Conservation (phyloP, 2,888 invertebrate genomes). For the Ecliptopera silaceata region DNA sequence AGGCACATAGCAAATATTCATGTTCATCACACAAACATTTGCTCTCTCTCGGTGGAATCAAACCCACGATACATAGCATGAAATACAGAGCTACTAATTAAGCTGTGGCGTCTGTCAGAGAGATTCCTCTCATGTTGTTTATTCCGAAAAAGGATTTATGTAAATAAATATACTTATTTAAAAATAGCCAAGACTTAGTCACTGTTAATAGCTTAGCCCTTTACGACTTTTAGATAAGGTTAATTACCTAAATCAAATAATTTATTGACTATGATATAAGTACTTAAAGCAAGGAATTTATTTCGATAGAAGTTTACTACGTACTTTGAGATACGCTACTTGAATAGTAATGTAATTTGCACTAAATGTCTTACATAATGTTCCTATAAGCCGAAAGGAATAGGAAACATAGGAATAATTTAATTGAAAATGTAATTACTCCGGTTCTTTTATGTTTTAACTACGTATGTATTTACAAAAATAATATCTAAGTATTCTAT, state of each 20-base stretch:
- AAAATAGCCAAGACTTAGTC: constrained; percentile 5
- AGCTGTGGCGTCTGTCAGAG: too few species aligned
- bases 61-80: too few species aligned
- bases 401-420: too few species aligned
- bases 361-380: not conserved
- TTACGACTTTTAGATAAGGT: constrained; percentile 11
- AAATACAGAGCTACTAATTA: too few species aligned
- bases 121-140: not conserved
- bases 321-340: constrained; percentile 2
- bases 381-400: too few species aligned
- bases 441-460: too few species aligned
- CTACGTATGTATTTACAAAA: too few species aligned
- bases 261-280: constrained; percentile 10
- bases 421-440: too few species aligned
- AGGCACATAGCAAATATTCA: too few species aligned
- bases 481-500: too few species aligned
- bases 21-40: too few species aligned
- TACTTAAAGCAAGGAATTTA: constrained; percentile 7
- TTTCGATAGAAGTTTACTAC: constrained; percentile 6
- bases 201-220: constrained; percentile 7
- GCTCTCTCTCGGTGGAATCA: too few species aligned
- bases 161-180: not conserved
- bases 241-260: constrained; percentile 19
- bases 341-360: not conserved
- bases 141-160: not conserved